Conservation (phyloP, 2,888 invertebrate genomes). For the Tridacna crocea region DNA sequence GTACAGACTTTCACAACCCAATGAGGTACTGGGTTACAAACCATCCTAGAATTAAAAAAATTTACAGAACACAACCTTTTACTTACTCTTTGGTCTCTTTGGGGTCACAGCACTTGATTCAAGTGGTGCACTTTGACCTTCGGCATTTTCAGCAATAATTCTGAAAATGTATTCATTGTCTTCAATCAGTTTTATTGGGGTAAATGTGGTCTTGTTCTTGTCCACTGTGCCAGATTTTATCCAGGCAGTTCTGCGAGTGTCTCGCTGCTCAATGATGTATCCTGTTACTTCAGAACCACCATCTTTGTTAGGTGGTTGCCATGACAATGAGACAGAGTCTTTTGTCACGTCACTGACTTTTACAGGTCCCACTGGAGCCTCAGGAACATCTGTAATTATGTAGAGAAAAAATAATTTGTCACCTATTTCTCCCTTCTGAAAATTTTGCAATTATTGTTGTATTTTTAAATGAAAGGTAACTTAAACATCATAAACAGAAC, state of each 20-base stretch:
- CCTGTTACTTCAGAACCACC: conserved; percentile 80
- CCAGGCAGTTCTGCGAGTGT: conserved; percentile 96
- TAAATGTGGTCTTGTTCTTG: conserved; percentile 68
- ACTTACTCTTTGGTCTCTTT: conserved; percentile 88
- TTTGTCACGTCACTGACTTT: conserved; percentile 72
- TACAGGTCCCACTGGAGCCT: conserved; percentile 76
- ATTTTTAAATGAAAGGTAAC: no score
- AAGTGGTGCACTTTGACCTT: conserved; percentile 76
- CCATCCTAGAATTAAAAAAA: no score
- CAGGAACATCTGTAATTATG: conserved; percentile 66
- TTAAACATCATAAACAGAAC: no score
- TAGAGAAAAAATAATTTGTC: neutral
- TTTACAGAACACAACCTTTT: neutral
- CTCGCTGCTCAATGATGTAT: conserved; percentile 86
- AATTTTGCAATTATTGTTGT: no score
- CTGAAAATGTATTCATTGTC: conserved; percentile 81
- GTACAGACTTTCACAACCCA: no score
- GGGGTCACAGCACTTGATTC: conserved; percentile 71
- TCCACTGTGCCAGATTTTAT: conserved; percentile 71
- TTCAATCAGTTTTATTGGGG: conserved; percentile 88
- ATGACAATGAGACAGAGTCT: conserved; percentile 75
- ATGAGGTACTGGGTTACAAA: no score
- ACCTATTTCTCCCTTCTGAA: no score
- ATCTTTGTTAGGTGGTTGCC: conserved; percentile 81
- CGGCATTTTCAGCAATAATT: conserved; percentile 80